Conservation (phyloP, 1,140 invertebrate species). For the Pomacea maculata region DNA sequence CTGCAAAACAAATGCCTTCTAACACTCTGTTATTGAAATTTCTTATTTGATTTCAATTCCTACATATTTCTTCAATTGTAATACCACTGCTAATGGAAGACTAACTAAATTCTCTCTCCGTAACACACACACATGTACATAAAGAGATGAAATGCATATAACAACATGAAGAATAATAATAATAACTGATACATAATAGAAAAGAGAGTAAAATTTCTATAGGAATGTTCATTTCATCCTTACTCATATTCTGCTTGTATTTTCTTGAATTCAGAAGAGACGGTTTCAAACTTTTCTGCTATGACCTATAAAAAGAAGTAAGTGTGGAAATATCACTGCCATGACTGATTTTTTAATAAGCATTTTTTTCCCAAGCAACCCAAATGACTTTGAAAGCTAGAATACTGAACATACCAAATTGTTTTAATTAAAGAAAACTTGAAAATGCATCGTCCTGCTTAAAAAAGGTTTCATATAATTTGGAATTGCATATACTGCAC, state of each 20-base stretch:
- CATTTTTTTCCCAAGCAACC: not conserved
- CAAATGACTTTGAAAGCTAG: constrained; percentile 55
- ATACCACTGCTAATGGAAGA: not conserved
- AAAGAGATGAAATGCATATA: not conserved
- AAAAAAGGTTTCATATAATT: not conserved
- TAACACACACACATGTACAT: not conserved
- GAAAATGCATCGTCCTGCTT: not conserved
- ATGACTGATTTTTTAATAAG: not conserved
- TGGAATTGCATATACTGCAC: not conserved
- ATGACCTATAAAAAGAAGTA: constrained; percentile 20
- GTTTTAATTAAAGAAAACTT: constrained; percentile 41
- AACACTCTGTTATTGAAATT: too few relatives aligned
- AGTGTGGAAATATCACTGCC: not conserved
- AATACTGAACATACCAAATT: constrained; percentile 38
- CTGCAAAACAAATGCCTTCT: too few relatives aligned
- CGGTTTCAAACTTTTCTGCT: not conserved
- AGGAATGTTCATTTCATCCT: not conserved
- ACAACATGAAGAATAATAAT: not conserved
- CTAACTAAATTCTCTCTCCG: not conserved
- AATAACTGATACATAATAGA: not conserved
- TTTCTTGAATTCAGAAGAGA: not conserved
- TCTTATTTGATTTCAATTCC: not conserved
- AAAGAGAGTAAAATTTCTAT: not conserved
- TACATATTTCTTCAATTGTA: not conserved
- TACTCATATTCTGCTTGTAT: not conserved